Base-by-base conservation (phyloP, 2,113 vertebrate species). In the Hippolais icterina region DNA sequence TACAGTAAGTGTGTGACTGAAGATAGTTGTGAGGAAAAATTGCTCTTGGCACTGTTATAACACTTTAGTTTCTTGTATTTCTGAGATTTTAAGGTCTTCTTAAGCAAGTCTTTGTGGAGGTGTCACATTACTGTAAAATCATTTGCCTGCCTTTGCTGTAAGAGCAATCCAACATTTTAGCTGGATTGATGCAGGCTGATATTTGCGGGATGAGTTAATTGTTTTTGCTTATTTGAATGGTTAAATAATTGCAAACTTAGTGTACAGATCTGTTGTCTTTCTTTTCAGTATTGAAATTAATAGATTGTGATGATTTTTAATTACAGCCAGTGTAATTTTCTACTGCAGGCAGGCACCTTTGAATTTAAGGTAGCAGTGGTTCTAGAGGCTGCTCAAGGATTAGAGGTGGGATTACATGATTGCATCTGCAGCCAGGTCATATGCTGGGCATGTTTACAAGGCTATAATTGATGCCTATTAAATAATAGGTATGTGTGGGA, bases 321-420 rank as follows among this genome's bases (percentile, higher is more conserved):
- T 49, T 91, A 15, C 61, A 77, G 21, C 50, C 27, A 72, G 6
- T 77, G 59, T 88, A 63, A 63, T 86, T 65, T 86, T 88, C 39
- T 77, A 3, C 46, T 81, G 25, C 35, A 60, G 35, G 18, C 41
- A 63, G 20, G 14, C 59, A 47, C 20, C 47, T 94, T 80, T 94
- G 64, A 86, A 60, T 70, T 88, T 83, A 86, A 93, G 60, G 22
- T 84, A 89, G 4, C 60, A 20, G 42, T 83, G 59, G 23, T 88
- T 95, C 63, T 70, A 90, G 68, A 94, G 82, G 64, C 88, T 95
- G 72, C 57, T 83, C 18, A 89, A 68, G 92, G 85, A 78, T 97
- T 97, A 96, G 83, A 90, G 71, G 33, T 94, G 88, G 89, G 90
- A 93, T 96, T 95, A 90, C 10, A 3, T 80, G 78, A 63, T 86